phyloP scores from a whole-genome alignment of 2,797 vertebrate species.

The Huso huso region DNA sequence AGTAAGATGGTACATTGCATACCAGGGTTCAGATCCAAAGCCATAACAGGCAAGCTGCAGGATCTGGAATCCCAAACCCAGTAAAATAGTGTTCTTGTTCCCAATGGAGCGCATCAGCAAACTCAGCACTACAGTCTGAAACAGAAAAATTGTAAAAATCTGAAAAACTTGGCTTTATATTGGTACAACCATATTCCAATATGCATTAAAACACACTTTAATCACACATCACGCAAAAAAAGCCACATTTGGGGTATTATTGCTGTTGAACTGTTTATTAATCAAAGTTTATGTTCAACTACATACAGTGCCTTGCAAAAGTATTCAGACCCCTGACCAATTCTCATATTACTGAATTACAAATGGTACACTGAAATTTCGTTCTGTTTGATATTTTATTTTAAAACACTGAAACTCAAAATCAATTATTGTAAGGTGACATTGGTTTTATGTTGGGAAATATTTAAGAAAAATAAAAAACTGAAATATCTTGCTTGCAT shows the following conservation, averaged over 20 bases:
- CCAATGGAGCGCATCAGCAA: constrained; percentile 73
- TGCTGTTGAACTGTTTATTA: not conserved
- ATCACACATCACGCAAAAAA: too few species aligned
- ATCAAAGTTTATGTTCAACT: not conserved
- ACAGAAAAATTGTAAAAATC: not conserved
- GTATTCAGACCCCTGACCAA: too few species aligned
- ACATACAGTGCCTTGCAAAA: too few species aligned
- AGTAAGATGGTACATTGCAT: constrained; percentile 24
- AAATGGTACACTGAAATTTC: too few species aligned
- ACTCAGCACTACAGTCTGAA: constrained; percentile 66
- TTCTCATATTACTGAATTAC: too few species aligned
- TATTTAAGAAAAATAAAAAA: too few species aligned
- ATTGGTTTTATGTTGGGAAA: too few species aligned
- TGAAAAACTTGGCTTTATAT: not conserved
- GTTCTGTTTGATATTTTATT: too few species aligned
- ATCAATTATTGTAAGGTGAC: too few species aligned
- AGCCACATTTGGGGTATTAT: too few species aligned
- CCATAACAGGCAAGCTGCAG: constrained; percentile 70
- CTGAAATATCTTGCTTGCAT: too few species aligned
- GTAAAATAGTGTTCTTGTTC: constrained; percentile 70
- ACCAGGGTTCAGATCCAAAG: constrained; percentile 72
- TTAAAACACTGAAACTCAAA: too few species aligned
- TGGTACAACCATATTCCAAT: not conserved
- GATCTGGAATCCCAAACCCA: constrained; percentile 70
- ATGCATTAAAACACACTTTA: not conserved